A percentile compares a stretch with the other conserved stretches of the same genome.
phyloP scores from a whole-genome alignment of 2,888 invertebrate genomes.

The Chirona hameri region DNA sequence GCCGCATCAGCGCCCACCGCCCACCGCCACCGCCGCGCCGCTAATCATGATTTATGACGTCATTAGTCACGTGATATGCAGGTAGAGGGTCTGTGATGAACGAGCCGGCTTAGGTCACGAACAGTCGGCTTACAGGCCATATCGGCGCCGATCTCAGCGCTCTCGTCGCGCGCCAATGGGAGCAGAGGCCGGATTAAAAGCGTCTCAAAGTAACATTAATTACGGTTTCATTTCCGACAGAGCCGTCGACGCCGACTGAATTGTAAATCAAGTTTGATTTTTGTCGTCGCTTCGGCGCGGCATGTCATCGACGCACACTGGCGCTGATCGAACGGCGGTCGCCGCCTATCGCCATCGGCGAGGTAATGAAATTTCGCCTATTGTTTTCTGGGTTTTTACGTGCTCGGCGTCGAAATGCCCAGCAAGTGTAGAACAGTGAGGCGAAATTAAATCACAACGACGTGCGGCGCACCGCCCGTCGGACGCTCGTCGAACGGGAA shows the following conservation, averaged over 20 bases:
- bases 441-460: conserved; percentile 13
- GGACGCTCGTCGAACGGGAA: background rate
- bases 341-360: background rate
- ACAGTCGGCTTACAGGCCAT: background rate
- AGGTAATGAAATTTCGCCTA: conserved; percentile 22
- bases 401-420: background rate
- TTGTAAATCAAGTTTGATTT: conserved; percentile 24
- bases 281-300: background rate
- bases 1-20: background rate
- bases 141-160: background rate
- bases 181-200: background rate
- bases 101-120: conserved; percentile 26
- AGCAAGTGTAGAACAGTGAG: background rate
- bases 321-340: background rate
- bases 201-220: conserved; percentile 29
- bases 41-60: conserved; percentile 28
- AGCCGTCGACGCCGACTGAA: background rate
- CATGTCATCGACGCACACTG: background rate
- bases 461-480: background rate
- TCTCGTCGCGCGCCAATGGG: conserved; percentile 12
- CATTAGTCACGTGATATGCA: conserved; percentile 28
- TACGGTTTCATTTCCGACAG: background rate
- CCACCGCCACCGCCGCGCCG: background rate
- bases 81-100: conserved; percentile 25
- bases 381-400: conserved; percentile 11